Evolutionary conservation across 64 coral and sea anemone genomes (phyloP), one percentile per base, ranked within the genome.

Genomic region (Stichodactyla helianthus): DNA sequence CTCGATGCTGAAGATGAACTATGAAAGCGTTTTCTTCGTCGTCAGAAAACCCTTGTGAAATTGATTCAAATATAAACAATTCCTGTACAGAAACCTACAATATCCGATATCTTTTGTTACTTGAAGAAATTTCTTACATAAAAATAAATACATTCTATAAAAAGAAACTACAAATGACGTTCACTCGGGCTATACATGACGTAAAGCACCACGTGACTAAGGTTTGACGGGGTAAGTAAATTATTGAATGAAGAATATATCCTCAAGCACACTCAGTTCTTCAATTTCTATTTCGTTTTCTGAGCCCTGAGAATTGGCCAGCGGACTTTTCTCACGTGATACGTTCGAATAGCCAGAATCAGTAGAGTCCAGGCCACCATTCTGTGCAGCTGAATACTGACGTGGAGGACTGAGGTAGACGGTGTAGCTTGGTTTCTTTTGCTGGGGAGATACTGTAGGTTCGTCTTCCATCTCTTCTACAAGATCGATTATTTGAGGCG

Each of bases 21-120:
- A 99, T 59, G 88, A 99, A 16, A 90, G 91, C 68, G 85, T 95
- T 54, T 99, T 99, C 68, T 99, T 99, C 79, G 97, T 99, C 7
- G 97, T 88, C 8, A 82, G 82, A 18, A 99, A 99, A 86, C 97
- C 97, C 7, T 82, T 88, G 25, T 91, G 84, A 89, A 55, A 58
- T 11, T 58, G 6, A 74, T 27, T 27, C 25, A 12, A 74, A 28
- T 52, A 51, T 83, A 63, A 50, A 59, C 3, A 14, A 17, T 23
- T 4, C 13, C 70, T 14, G 20, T 5, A 71, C 88, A 83, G 27
- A 63, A 62, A 74, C 9, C 22, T 65, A 65, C 22, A 8, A n/a
- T 22, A 65, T 23, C 35, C 35, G 35, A 44, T 44, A 44, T 74
- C n/a, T 74, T 74, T 31, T 27, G 68, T 31, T 74, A 74, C 13